Conservation (phyloP, 2,888 invertebrate species). For the Tubiluchus corallicola region DNA sequence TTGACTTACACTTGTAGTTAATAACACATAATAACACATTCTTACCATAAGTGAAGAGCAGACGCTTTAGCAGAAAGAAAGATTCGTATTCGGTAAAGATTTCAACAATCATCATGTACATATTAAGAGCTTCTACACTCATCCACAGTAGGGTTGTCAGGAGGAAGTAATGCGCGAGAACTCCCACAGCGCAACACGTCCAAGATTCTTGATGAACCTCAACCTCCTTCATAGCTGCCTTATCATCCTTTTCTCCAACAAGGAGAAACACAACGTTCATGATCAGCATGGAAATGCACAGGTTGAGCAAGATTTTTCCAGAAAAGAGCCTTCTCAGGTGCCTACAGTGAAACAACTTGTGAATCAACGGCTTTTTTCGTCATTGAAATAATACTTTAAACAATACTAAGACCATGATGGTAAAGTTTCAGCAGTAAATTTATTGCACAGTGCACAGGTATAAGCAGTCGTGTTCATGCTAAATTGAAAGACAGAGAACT, state of each 20-base stretch:
- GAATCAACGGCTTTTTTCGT: no score
- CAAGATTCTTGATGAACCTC: no score
- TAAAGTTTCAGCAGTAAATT: no score
- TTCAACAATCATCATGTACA: constrained; percentile 34
- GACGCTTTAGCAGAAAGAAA: constrained; percentile 32
- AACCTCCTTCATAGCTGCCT: no score
- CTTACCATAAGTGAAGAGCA: constrained; percentile 34
- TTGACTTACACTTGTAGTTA: no score
- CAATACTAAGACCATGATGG: no score
- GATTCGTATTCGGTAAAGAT: constrained; percentile 34
- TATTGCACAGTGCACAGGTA: no score
- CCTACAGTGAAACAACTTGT: constrained; percentile 25
- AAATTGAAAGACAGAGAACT: no score
- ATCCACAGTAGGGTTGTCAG: constrained; percentile 33
- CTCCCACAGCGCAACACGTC: constrained; percentile 27
- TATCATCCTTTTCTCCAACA: no score
- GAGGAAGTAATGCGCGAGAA: constrained; percentile 32
- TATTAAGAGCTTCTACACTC: constrained; percentile 33
- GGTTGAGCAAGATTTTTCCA: constrained; percentile 33
- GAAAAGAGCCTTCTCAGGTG: constrained; percentile 32
- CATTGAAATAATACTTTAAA: no score
- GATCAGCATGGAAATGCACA: constrained; percentile 32
- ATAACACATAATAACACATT: no score
- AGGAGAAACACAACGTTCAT: constrained; percentile 33
- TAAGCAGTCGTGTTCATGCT: no score